These are phyloP conservation scores for Pseudeuparius sepicola DNA, from an alignment of 2,888 invertebrate species.

Conservation along the genomic window DNA sequence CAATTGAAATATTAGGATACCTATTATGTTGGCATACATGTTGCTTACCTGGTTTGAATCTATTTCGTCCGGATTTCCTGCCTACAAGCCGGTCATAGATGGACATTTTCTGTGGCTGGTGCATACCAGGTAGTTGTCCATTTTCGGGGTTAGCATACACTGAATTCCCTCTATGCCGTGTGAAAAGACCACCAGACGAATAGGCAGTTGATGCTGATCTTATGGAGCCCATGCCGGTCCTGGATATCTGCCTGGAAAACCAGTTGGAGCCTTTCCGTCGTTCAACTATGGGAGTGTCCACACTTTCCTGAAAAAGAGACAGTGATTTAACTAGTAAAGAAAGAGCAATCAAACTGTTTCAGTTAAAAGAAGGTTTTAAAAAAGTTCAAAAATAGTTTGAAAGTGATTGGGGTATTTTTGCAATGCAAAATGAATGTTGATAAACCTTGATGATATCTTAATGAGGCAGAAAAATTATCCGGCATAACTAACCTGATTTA, in stretches of 20 bases:
- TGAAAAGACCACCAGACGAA: constrained; percentile 68
- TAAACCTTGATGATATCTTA: too few relatives aligned
- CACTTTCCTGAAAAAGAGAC: constrained; percentile 63
- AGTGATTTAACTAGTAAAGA: too few relatives aligned
- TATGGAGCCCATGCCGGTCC: constrained; percentile 77
- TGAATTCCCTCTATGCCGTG: constrained; percentile 68
- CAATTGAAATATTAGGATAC: too few relatives aligned
- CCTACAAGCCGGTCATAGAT: constrained; percentile 77
- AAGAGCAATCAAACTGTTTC: too few relatives aligned
- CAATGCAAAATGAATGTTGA: too few relatives aligned
- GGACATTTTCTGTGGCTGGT: constrained; percentile 60
- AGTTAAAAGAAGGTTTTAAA: too few relatives aligned
- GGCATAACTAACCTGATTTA: too few relatives aligned
- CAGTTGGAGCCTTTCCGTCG: constrained; percentile 67
- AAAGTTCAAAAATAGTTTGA: too few relatives aligned
- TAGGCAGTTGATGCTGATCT: constrained; percentile 79
- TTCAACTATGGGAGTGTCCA: constrained; percentile 80
- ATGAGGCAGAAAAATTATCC: too few relatives aligned
- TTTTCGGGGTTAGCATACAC: constrained; percentile 50
- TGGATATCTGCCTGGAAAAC: constrained; percentile 76
- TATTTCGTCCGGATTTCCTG: constrained; percentile 62
- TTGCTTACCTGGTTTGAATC: too few relatives aligned
- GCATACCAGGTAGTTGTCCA: constrained; percentile 44
- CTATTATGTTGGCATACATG: too few relatives aligned
- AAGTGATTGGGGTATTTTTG: too few relatives aligned